Evolutionary conservation across 2,797 vertebrate species (phyloP).

Genomic region (Orestias chungarensis): DNA sequence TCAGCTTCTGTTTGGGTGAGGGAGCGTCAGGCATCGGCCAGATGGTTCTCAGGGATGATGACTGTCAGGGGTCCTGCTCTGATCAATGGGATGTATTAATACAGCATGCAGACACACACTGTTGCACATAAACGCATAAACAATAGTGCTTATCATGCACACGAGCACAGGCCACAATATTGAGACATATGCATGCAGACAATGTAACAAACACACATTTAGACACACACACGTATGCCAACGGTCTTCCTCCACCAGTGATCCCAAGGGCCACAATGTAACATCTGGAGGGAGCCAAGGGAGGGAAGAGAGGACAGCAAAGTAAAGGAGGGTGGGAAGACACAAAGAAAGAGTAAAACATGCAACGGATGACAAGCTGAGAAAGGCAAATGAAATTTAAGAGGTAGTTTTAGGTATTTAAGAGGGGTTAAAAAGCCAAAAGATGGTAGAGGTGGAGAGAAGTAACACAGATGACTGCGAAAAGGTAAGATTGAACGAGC

Average conservation of each 20-base stretch:
- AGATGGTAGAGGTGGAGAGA: constrained; percentile 25
- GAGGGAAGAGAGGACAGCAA: constrained; percentile 71
- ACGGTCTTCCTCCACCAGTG: constrained; percentile 87
- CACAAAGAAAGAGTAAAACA: constrained; percentile 25
- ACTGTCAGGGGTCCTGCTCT: constrained; percentile 99
- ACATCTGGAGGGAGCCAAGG: constrained; percentile 97
- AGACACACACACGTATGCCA: constrained; percentile 42
- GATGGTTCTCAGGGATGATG: constrained; percentile 99
- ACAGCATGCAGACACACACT: constrained; percentile 75
- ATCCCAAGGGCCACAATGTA: constrained; percentile 90
- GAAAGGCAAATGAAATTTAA: constrained; percentile 5
- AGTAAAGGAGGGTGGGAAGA: constrained; percentile 45
- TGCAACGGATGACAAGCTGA: constrained; percentile 2
- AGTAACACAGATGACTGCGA: not conserved
- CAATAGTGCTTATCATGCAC: constrained; percentile 47
- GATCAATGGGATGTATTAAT: constrained; percentile 99
- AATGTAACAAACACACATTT: constrained; percentile 31
- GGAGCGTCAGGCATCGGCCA: constrained; percentile 99
- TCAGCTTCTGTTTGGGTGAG: constrained; percentile 99
- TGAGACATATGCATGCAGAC: constrained; percentile 49
- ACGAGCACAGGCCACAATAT: constrained; percentile 43
- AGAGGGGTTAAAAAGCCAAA: constrained; percentile 39
- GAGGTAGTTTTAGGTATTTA: constrained; percentile 5
- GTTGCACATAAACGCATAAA: constrained; percentile 54
- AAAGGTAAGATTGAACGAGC: not conserved